These are phyloP conservation scores for Sebastolobus altivelis DNA, from an alignment of 2,797 vertebrate species.

Conservation along the genomic window DNA sequence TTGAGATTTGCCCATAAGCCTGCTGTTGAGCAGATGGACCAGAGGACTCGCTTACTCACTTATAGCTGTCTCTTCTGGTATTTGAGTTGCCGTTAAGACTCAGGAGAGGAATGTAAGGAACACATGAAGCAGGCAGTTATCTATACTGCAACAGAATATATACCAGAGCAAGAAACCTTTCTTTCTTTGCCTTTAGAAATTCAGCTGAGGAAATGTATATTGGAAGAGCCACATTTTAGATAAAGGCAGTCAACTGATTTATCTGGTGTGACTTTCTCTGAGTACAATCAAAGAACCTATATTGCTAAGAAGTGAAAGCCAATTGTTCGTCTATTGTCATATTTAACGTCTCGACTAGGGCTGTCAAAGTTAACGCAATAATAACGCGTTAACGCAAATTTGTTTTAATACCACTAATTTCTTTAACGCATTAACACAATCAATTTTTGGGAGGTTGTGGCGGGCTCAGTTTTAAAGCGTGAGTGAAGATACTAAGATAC, in stretches of 20 bases:
- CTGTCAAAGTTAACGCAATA: no score
- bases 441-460: no score
- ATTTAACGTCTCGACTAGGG: no score
- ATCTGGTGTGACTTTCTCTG: constrained; percentile 1
- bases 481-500: no score
- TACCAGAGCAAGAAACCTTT: not conserved
- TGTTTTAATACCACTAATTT: no score
- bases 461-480: no score
- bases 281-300: not conserved
- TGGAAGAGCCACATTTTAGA: not conserved
- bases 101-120: constrained; percentile 4
- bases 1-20: constrained; percentile 44
- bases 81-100: constrained; percentile 31
- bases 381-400: no score
- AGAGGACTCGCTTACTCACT: constrained; percentile 45
- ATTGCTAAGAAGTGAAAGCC: no score
- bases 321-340: no score
- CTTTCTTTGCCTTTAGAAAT: not conserved
- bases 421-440: no score
- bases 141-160: constrained; percentile 1
- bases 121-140: constrained; percentile 6
- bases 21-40: constrained; percentile 35
- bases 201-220: not conserved
- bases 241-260: not conserved
- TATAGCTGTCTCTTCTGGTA: constrained; percentile 51